Evolutionary conservation across 2,888 invertebrate species (phyloP).

Genomic region (Heterodera filipjevi): DNA sequence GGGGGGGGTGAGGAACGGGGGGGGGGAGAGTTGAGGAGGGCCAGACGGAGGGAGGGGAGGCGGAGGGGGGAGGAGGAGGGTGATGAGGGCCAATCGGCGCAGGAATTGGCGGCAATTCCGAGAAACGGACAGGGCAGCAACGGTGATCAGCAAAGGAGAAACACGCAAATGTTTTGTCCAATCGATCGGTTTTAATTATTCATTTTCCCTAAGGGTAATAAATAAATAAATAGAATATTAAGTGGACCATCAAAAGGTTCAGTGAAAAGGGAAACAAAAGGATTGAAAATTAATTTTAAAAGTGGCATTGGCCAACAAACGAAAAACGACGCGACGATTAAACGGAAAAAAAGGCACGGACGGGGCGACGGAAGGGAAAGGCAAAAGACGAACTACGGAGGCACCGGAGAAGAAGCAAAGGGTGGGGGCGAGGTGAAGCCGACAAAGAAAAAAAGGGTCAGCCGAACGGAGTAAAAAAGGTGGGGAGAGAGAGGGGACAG

Average conservation of each 20-base stretch:
- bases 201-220: no score
- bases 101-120: slow-evolving; percentile 9
- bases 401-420: not conserved
- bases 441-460: no score
- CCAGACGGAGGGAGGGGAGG: not conserved
- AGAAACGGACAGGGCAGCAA: not conserved
- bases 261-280: no score
- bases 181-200: no score
- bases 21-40: no score
- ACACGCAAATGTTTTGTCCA: not conserved
- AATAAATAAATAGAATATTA: no score
- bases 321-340: no score
- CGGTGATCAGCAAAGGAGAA: not conserved
- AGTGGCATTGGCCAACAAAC: no score
- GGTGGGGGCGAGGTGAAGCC: no score
- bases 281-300: no score
- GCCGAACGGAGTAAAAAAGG: not conserved
- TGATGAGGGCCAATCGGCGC: not conserved
- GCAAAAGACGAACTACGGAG: not conserved
- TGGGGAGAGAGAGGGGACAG: not conserved
- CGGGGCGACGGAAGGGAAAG: not conserved
- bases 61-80: not conserved
- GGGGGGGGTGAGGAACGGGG: no score
- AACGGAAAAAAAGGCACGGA: not conserved
- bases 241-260: no score